Percentiles rank a stretch among this genome's conserved stretches.
Evolutionary conservation across 37 sponge, comb jelly and placozoan species (phyloP).

Genomic region (Eunapius fragilis): DNA sequence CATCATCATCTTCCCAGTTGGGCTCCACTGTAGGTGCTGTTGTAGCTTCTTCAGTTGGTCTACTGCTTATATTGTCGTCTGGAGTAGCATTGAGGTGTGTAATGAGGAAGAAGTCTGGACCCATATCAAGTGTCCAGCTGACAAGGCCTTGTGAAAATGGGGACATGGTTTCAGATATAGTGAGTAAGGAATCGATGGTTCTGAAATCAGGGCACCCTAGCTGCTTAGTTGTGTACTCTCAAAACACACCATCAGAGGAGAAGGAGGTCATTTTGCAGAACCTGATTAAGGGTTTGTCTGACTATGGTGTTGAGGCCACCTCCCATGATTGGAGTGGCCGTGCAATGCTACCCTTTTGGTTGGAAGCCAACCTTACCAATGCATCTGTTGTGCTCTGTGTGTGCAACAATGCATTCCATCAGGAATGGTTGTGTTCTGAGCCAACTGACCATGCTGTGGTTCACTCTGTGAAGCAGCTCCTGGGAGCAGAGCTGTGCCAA

Average conservation of each 20-base stretch:
- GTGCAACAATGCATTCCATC: constrained; percentile 6
- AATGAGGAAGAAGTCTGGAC: not conserved
- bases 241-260: constrained; percentile 1
- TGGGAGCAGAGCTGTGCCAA: not conserved
- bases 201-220: not conserved
- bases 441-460: not conserved
- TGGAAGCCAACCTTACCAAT: constrained; percentile 8
- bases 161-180: not conserved
- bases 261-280: constrained; percentile 11
- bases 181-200: too few species aligned
- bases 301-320: not conserved
- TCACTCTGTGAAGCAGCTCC: constrained; percentile 10
- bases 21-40: not conserved
- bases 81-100: not conserved
- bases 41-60: not conserved
- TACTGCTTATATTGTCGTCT: not conserved
- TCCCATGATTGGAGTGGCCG: constrained; percentile 15
- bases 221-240: constrained; percentile 35
- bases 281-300: not conserved
- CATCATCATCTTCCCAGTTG: not conserved
- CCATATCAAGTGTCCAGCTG: not conserved
- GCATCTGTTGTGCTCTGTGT: constrained; percentile 20
- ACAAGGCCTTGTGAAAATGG: not conserved
- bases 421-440: constrained; percentile 11
- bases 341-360: constrained; percentile 14